Evolutionary conservation across 2,797 vertebrate genomes (phyloP), one percentile per base, ranked within the genome.

Genomic region (Schizothorax lantsangensis): DNA sequence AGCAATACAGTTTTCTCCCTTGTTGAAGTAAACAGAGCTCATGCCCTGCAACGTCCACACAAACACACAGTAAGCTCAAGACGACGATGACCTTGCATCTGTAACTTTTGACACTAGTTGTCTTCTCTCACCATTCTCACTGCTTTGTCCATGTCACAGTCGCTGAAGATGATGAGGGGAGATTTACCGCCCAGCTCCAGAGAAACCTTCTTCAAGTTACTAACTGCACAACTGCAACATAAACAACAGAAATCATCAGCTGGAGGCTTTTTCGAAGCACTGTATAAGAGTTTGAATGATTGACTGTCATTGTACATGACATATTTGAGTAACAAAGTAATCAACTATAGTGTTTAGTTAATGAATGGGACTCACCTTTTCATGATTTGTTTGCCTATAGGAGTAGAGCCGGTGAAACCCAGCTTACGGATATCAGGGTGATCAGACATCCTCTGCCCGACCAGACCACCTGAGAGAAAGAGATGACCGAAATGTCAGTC

Each of bases 1-100:
- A 47, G 98, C 98, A 36, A 99, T 99, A 92, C 98, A 99, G 93
- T 99, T 99, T 93, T 99, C 98, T 43, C 98, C 98, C 93, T 99
- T 99, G 94, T 99, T 99, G 93, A 99, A 99, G 92, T 93, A 99
- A 0, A 99, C 98, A 0, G 98, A 97, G 86, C 97, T 97, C 98
- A 99, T 98, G 45, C 97, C 98, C 98, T 99, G 90, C 14, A 85
- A 80, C 40, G 49, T 52, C 78, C 74, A 84, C 75, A 77, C 49
- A 74, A 79, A 57, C 30, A 72, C 85, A 57, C 38, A 43, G 38
- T 33, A 43, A 47, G 1, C 26, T 69, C 45, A 52, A 86, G 19
- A 81, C 1, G 17, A 78, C 33, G 4, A 43, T 43, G 12, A 52
- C 6, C 33, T 8, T 38, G 12, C 45, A 45, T 71, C 19, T 54